Percentiles rank a stretch among this genome's conserved stretches.
phyloP scores from a whole-genome alignment of 2,888 invertebrate species.

The Matsumyia berberina region DNA sequence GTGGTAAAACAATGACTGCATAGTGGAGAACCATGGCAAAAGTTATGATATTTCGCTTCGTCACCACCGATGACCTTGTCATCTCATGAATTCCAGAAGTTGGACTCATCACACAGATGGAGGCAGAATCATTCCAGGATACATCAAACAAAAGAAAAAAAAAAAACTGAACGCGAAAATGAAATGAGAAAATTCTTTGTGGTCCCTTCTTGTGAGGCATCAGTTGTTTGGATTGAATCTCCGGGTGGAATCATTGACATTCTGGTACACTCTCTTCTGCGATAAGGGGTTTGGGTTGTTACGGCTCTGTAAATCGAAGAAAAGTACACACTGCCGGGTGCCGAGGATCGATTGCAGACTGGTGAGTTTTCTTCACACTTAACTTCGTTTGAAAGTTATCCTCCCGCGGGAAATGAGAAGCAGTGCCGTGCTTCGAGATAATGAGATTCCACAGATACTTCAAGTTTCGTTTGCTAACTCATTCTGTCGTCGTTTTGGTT shows the following conservation, averaged over 20 bases:
- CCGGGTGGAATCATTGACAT: conserved; percentile 8
- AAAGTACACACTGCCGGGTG: background rate
- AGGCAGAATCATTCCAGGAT: conserved; percentile 9
- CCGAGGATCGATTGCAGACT: background rate
- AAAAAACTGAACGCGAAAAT: too few relatives aligned
- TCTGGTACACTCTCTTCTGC: conserved; percentile 13
- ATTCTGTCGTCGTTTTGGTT: background rate
- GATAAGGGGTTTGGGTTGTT: background rate
- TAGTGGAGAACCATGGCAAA: background rate
- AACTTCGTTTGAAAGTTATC: conserved; percentile 8
- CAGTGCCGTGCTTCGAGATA: conserved; percentile 27
- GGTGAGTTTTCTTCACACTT: background rate
- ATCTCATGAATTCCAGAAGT: background rate
- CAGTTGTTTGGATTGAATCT: conserved; percentile 10
- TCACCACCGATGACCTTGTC: background rate
- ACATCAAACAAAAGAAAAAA: too few relatives aligned
- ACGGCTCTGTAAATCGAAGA: background rate
- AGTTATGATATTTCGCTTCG: background rate
- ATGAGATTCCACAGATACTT: conserved; percentile 59
- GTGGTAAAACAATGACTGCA: conserved; percentile 3
- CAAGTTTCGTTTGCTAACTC: conserved; percentile 43
- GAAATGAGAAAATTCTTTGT: conserved; percentile 56
- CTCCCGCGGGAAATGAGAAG: conserved; percentile 1
- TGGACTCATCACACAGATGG: background rate
- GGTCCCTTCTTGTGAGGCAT: conserved; percentile 16